phyloP scores from a whole-genome alignment of 2,113 vertebrate species.

The Neodon shergylaensis region DNA sequence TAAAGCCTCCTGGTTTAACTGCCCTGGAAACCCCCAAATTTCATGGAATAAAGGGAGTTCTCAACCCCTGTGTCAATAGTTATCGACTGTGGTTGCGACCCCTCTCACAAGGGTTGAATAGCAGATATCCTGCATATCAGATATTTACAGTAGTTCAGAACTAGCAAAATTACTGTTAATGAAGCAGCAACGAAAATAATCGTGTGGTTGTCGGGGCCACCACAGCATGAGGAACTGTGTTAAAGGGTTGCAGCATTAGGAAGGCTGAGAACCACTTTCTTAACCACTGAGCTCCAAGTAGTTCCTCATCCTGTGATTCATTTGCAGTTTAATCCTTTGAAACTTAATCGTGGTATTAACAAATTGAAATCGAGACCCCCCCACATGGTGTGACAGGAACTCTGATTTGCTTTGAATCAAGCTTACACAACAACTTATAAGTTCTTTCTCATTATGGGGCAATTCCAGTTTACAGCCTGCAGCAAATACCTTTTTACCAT shows the following conservation, averaged over 20 bases:
- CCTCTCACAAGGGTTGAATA: not conserved
- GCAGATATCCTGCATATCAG: not conserved
- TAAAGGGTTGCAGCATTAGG: not conserved
- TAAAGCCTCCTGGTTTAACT: not conserved
- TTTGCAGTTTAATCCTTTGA: conserved; percentile 62
- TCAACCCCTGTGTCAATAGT: not conserved
- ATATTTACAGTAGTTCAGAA: not conserved
- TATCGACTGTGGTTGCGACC: not conserved
- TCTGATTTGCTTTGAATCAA: conserved; percentile 48
- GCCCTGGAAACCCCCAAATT: not conserved
- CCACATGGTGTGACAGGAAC: conserved; percentile 1
- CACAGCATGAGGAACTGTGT: not conserved
- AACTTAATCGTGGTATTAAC: conserved; percentile 54
- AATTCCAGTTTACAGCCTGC: not conserved
- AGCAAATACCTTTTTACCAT: not conserved
- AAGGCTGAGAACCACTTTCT: not conserved
- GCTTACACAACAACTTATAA: conserved; percentile 36
- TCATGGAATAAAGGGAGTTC: not conserved
- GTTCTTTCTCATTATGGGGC: conserved; percentile 31
- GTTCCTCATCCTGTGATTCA: not conserved
- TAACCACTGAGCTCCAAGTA: not conserved
- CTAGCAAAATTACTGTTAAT: not conserved
- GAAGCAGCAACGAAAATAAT: not conserved
- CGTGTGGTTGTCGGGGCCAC: not conserved
- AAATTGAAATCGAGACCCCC: conserved; percentile 38